phyloP scores from a whole-genome alignment of 2,888 invertebrate species.

The Eretmocerus hayati region DNA sequence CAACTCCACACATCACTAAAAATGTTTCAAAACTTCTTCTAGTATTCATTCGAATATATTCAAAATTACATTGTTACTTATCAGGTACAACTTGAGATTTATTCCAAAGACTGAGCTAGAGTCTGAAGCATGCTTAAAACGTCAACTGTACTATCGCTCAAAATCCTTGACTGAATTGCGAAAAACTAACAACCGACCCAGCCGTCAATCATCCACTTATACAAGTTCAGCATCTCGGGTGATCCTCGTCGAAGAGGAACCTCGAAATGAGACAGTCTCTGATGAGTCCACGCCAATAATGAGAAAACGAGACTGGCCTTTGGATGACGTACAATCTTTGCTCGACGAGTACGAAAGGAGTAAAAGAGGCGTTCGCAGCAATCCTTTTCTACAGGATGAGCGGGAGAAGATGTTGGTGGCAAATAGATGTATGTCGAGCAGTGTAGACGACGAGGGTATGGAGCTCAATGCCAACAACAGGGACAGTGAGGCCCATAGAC shows the following conservation, averaged over 20 bases:
- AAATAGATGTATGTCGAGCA: slow-evolving; percentile 10
- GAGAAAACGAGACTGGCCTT: neutral
- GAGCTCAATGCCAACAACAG: slow-evolving; percentile 56
- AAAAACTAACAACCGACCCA: neutral
- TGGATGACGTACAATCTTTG: slow-evolving; percentile 34
- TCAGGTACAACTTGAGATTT: slow-evolving; percentile 27
- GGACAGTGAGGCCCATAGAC: slow-evolving; percentile 80
- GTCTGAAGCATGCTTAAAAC: neutral
- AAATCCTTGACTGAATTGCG: slow-evolving; percentile 37
- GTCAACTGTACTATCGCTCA: slow-evolving; percentile 29
- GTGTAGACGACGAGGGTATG: slow-evolving; percentile 20
- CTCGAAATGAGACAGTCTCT: no score
- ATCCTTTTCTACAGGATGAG: slow-evolving; percentile 38
- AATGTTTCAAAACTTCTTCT: neutral
- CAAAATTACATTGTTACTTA: neutral
- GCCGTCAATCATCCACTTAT: slow-evolving; percentile 1
- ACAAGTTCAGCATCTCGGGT: neutral
- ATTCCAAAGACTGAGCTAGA: slow-evolving; percentile 23
- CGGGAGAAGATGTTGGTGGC: slow-evolving; percentile 19
- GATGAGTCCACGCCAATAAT: no score
- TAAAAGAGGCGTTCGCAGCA: slow-evolving; percentile 39
- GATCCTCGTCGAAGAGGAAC: neutral
- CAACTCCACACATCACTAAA: no score
- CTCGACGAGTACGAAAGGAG: slow-evolving; percentile 40
- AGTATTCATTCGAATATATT: no score